Conservation (phyloP, 2,797 vertebrate genomes). For the Pantherophis vulpinus region DNA sequence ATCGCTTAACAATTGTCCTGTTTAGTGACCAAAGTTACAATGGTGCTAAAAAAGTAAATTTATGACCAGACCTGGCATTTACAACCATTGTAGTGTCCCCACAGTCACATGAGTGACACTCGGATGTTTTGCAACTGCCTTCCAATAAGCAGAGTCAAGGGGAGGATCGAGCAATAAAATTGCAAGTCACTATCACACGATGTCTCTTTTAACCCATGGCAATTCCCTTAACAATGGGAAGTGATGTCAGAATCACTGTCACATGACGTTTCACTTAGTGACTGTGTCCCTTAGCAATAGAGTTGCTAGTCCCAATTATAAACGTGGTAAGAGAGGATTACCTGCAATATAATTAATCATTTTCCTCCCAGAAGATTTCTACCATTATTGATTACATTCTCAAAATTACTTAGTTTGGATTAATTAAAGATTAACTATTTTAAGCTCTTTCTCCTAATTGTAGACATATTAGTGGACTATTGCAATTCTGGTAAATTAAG, state of each 20-base stretch:
- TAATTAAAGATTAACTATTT: background rate
- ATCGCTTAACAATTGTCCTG: background rate
- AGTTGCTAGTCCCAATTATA: background rate
- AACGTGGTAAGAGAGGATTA: background rate
- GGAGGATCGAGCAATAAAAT: background rate
- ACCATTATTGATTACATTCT: background rate
- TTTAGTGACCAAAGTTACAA: background rate
- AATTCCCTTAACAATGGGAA: background rate
- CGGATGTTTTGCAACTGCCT: background rate
- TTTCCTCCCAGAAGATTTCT: background rate
- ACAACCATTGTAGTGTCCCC: background rate
- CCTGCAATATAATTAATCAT: background rate
- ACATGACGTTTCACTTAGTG: background rate
- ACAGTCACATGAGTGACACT: background rate
- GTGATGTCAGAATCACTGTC: background rate
- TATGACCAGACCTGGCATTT: background rate
- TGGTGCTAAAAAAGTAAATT: background rate
- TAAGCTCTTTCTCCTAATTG: background rate
- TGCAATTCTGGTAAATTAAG: background rate
- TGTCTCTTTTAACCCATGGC: background rate
- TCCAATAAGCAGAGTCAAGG: background rate
- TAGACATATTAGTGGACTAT: background rate
- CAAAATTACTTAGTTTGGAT: background rate
- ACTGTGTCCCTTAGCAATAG: background rate
- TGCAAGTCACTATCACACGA: background rate